Evolutionary conservation across 2,888 invertebrate genomes (phyloP).

Genomic region (Polietes domitor): DNA sequence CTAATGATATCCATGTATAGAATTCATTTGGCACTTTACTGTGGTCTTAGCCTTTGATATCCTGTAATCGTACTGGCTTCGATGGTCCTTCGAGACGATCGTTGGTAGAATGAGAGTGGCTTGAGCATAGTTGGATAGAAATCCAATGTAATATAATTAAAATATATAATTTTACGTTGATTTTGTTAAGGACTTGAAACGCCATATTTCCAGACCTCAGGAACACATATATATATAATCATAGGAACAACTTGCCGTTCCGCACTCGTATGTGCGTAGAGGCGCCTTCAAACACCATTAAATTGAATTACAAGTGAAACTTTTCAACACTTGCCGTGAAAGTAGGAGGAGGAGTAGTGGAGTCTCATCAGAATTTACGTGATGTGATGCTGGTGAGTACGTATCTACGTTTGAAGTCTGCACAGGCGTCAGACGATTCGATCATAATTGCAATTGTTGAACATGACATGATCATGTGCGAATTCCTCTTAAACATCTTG

Average conservation of each 20-base stretch:
- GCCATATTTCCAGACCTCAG: too few species aligned
- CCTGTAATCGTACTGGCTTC: too few species aligned
- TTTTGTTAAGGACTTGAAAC: too few species aligned
- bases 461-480: conserved; percentile 69
- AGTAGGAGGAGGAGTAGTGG: background rate
- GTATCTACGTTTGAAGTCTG: background rate
- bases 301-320: conserved; percentile 60
- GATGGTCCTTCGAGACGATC: too few species aligned
- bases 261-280: background rate
- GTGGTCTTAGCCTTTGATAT: too few species aligned
- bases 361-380: background rate
- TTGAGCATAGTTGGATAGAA: too few species aligned
- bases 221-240: too few species aligned
- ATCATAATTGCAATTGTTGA: conserved; percentile 67
- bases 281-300: conserved; percentile 61
- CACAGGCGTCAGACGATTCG: conserved; percentile 65
- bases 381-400: background rate
- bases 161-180: too few species aligned
- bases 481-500: conserved; percentile 65
- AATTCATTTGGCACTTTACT: too few species aligned
- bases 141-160: too few species aligned
- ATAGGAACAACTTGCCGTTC: background rate
- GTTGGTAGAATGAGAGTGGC: too few species aligned
- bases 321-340: conserved; percentile 59
- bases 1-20: too few species aligned